phyloP scores from a whole-genome alignment of 2,113 vertebrate genomes.

The Microcebus griseorufus region DNA sequence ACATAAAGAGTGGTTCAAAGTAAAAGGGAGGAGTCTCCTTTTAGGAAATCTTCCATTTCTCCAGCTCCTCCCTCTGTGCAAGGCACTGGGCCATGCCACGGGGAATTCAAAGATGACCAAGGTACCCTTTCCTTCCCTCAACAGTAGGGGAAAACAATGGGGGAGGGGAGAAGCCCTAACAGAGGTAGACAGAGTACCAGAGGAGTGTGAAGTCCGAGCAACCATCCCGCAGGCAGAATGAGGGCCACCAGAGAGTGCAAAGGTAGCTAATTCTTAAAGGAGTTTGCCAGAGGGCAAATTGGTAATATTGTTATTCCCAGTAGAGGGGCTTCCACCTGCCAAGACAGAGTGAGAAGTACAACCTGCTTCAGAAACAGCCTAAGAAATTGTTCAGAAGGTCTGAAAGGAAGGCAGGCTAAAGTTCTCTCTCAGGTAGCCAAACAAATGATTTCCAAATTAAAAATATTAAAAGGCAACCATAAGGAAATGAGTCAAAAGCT shows the following conservation, averaged over 20 bases:
- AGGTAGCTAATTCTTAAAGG: not conserved
- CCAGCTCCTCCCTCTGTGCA: not conserved
- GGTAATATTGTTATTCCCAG: not conserved
- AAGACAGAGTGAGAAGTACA: not conserved
- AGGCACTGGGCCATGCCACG: not conserved
- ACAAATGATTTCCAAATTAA: not conserved
- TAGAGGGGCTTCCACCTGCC: not conserved
- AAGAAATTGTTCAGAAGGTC: not conserved
- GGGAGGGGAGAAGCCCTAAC: fast-evolving
- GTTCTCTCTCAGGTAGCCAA: not conserved
- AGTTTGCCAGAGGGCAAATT: not conserved
- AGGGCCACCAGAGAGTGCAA: not conserved
- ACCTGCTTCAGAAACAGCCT: not conserved
- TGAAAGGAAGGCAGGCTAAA: not conserved
- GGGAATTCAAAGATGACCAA: not conserved
- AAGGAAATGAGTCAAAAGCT: not conserved
- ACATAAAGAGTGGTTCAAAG: not conserved
- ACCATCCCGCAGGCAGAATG: no score
- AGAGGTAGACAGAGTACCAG: fast-evolving
- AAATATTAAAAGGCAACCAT: not conserved
- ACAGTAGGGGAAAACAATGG: fast-evolving
- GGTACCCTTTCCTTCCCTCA: no score
- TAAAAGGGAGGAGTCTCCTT: not conserved
- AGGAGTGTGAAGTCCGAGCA: not conserved
- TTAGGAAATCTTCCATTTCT: not conserved